phyloP scores from a whole-genome alignment of 1,140 invertebrate species.

The Aphaenogaster ashmeadi region DNA sequence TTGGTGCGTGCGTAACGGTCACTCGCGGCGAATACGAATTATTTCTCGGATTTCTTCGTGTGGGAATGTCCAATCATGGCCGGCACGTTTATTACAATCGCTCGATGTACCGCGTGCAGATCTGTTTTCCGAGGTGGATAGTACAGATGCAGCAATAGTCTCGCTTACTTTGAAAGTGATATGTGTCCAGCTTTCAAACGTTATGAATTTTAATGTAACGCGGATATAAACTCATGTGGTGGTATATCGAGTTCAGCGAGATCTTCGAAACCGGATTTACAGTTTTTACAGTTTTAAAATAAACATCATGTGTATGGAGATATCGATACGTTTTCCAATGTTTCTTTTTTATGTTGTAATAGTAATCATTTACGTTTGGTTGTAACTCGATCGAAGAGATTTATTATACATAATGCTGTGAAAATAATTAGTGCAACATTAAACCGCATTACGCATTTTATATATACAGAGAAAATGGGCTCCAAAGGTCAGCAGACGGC shows the following conservation, averaged over 20 bases:
- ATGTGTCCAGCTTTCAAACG: not conserved
- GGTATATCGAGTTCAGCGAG: constrained; percentile 19
- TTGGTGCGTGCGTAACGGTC: constrained; percentile 45
- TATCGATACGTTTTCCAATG: not conserved
- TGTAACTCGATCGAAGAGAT: not conserved
- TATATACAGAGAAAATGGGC: no score
- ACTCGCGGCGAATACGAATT: constrained; percentile 58
- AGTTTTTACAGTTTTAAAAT: constrained; percentile 7
- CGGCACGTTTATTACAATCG: constrained; percentile 43
- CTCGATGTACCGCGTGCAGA: not conserved
- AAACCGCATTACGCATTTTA: not conserved
- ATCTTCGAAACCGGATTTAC: constrained; percentile 50
- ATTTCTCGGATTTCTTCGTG: constrained; percentile 57
- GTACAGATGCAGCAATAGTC: constrained; percentile 27
- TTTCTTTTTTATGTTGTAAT: constrained; percentile 1
- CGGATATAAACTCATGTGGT: not conserved
- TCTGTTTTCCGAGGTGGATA: constrained; percentile 12
- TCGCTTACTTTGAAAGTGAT: constrained; percentile 39
- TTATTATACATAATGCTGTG: not conserved
- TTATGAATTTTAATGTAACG: constrained; percentile 42
- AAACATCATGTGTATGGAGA: not conserved
- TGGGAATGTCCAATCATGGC: constrained; percentile 38
- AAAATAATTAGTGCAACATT: not conserved
- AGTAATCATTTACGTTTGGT: constrained; percentile 1
- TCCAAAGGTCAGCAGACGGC: no score